Conservation (phyloP, 2,888 invertebrate species). For the Drosophila birchii region DNA sequence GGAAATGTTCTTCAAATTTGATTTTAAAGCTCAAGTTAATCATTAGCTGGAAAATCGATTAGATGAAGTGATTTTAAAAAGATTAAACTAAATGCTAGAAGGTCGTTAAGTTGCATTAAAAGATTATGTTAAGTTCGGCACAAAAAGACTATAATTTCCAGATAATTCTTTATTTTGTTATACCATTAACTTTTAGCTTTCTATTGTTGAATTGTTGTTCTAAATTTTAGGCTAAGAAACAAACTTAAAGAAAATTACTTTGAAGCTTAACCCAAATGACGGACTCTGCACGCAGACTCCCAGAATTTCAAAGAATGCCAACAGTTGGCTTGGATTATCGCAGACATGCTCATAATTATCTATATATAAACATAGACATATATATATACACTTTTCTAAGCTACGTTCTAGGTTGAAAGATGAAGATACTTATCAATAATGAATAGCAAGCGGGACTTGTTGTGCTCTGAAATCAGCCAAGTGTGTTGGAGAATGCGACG, state of each 20-base stretch:
- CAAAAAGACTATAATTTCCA: not conserved
- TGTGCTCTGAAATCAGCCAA: slow-evolving; percentile 62
- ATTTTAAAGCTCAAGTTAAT: not conserved
- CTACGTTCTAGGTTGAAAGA: slow-evolving; percentile 21
- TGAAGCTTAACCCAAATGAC: slow-evolving; percentile 64
- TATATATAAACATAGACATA: slow-evolving; percentile 3
- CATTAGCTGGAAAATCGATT: not conserved
- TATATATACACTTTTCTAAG: slow-evolving; percentile 7
- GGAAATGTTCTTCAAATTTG: slow-evolving; percentile 1
- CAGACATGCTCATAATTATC: slow-evolving; percentile 21
- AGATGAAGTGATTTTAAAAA: not conserved
- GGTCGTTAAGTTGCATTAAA: slow-evolving; percentile 3
- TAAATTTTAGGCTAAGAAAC: not conserved
- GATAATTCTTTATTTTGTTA: not conserved
- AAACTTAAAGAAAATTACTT: not conserved
- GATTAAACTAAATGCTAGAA: not conserved
- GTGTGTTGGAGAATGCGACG: slow-evolving; percentile 54
- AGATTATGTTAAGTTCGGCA: not conserved
- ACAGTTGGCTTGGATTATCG: slow-evolving; percentile 60
- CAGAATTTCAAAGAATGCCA: slow-evolving; percentile 35
- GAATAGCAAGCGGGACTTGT: slow-evolving; percentile 52
- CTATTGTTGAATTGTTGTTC: not conserved
- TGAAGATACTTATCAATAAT: slow-evolving; percentile 63
- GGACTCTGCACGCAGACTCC: slow-evolving; percentile 52
- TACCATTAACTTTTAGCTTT: not conserved